These are phyloP conservation scores for Vanessa tameamea DNA, from an alignment of 1,140 invertebrate genomes.

Conservation along the genomic window DNA sequence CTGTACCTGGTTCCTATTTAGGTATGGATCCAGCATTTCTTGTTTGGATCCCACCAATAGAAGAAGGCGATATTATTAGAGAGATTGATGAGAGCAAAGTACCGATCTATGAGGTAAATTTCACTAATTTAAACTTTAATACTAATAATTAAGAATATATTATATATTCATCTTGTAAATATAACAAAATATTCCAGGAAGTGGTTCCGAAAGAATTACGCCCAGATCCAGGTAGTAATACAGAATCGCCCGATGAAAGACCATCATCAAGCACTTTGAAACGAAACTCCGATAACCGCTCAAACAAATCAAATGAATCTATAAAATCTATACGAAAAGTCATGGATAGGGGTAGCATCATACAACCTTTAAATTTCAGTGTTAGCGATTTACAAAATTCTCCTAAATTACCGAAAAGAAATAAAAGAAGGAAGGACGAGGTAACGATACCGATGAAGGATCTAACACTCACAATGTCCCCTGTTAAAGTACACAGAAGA, in stretches of 20 bases:
- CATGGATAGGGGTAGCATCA: slow-evolving; percentile 71
- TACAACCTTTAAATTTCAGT: slow-evolving; percentile 79
- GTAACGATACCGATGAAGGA: slow-evolving; percentile 75
- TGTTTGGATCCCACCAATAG: slow-evolving; percentile 91
- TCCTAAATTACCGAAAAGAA: slow-evolving; percentile 61
- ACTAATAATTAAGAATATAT: not conserved
- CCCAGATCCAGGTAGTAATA: slow-evolving; percentile 81
- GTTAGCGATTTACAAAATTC: slow-evolving; percentile 70
- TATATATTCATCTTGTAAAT: not conserved
- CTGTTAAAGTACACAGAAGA: slow-evolving; percentile 63
- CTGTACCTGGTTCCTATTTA: slow-evolving; percentile 89
- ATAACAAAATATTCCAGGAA: slow-evolving; percentile 55
- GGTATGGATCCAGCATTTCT: slow-evolving; percentile 93
- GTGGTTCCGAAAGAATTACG: slow-evolving; percentile 78
- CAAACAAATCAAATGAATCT: slow-evolving; percentile 66
- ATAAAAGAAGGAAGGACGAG: slow-evolving; percentile 63
- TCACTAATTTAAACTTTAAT: not conserved
- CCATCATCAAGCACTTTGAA: slow-evolving; percentile 56
- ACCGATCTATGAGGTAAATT: slow-evolving; percentile 63
- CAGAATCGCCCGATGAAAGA: slow-evolving; percentile 77
- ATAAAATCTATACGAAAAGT: slow-evolving; percentile 67
- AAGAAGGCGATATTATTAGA: slow-evolving; percentile 80
- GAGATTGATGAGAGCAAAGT: slow-evolving; percentile 65
- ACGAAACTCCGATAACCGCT: slow-evolving; percentile 51
- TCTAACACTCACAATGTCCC: slow-evolving; percentile 62